Evolutionary conservation across 2,888 invertebrate species (phyloP).

Genomic region (Ecliptopera silaceata): DNA sequence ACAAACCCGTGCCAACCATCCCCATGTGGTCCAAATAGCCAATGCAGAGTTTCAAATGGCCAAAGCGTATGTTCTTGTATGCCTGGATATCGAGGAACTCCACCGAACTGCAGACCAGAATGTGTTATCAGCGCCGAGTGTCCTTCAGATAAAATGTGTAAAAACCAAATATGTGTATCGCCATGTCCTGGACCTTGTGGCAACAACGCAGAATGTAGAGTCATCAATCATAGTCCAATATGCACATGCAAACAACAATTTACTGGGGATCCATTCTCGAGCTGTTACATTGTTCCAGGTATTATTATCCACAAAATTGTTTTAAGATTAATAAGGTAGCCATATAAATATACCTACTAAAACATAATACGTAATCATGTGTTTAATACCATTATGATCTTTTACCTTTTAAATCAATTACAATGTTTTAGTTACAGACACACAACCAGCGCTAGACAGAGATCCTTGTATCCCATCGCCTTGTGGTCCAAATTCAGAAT

Average conservation of each 20-base stretch:
- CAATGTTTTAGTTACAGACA: slow-evolving; percentile 51
- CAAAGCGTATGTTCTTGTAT: slow-evolving; percentile 88
- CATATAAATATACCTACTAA: too few species aligned
- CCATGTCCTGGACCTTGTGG: slow-evolving; percentile 90
- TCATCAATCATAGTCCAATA: slow-evolving; percentile 88
- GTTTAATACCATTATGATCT: too few species aligned
- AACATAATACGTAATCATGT: too few species aligned
- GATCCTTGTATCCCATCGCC: slow-evolving; percentile 88
- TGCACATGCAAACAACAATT: slow-evolving; percentile 85
- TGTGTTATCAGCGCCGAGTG: slow-evolving; percentile 89
- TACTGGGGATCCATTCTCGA: slow-evolving; percentile 86
- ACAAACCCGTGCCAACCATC: slow-evolving; percentile 82
- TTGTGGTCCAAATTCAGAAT: slow-evolving; percentile 85
- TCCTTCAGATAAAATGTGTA: slow-evolving; percentile 84
- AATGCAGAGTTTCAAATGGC: slow-evolving; percentile 81
- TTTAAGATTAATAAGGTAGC: too few species aligned
- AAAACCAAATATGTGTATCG: slow-evolving; percentile 87
- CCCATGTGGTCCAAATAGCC: slow-evolving; percentile 85
- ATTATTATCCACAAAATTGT: slow-evolving; percentile 32
- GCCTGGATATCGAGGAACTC: slow-evolving; percentile 85
- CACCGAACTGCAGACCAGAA: slow-evolving; percentile 88
- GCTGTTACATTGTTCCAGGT: slow-evolving; percentile 82
- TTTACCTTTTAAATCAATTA: background rate
- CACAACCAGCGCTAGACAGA: slow-evolving; percentile 54
- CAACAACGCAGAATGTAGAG: slow-evolving; percentile 86